phyloP scores from a whole-genome alignment of 2,888 invertebrate species.

The Lasioglossum vierecki region DNA sequence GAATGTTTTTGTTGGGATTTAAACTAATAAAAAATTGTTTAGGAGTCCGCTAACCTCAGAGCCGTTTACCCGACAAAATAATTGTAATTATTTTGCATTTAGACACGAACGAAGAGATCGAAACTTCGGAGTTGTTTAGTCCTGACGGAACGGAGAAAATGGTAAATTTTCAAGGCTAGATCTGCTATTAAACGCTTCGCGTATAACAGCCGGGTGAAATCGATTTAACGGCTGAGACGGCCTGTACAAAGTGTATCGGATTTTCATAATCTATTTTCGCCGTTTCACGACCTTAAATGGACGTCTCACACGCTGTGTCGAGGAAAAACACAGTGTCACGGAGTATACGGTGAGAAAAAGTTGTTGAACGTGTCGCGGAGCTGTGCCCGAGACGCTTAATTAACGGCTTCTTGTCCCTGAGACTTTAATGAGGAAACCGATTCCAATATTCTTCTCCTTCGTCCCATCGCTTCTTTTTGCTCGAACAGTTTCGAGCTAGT shows the following conservation, averaged over 20 bases:
- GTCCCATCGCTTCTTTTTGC: background rate
- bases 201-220: conserved; percentile 19
- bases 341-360: background rate
- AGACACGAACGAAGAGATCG: background rate
- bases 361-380: conserved; percentile 6
- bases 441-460: conserved; percentile 1
- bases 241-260: conserved; percentile 39
- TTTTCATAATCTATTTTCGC: conserved; percentile 55
- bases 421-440: conserved; percentile 33
- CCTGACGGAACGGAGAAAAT: background rate
- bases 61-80: background rate
- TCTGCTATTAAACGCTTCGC: conserved; percentile 19
- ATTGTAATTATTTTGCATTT: conserved; percentile 8
- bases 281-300: conserved; percentile 47
- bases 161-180: conserved; percentile 11
- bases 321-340: background rate
- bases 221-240: conserved; percentile 32
- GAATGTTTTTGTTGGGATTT: no score
- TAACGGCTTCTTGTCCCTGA: conserved; percentile 35
- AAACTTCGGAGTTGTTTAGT: background rate
- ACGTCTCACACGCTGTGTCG: background rate
- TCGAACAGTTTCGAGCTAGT: background rate
- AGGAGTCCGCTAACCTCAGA: background rate
- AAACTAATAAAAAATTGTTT: background rate
- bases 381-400: conserved; percentile 32